These are phyloP conservation scores for Margarornis squamiger DNA, from an alignment of 2,797 vertebrate genomes.

Conservation along the genomic window DNA sequence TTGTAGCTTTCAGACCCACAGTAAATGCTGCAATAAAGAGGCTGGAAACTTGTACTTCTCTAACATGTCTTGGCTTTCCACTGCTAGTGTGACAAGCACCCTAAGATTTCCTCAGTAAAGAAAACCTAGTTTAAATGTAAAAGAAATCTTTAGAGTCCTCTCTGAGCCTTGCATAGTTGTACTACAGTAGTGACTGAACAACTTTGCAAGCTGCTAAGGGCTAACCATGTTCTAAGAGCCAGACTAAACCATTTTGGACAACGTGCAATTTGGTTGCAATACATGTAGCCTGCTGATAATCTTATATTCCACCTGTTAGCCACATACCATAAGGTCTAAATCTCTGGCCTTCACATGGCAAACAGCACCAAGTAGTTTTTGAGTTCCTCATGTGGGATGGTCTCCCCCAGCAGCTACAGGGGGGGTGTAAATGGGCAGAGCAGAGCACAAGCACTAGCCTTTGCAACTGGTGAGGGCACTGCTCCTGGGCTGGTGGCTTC, in stretches of 20 bases:
- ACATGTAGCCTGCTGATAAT: neutral
- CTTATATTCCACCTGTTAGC: neutral
- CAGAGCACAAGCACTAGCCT: neutral
- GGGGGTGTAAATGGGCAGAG: neutral
- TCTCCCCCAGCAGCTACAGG: neutral
- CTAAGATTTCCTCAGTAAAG: neutral
- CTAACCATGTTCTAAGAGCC: neutral
- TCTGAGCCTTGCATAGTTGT: neutral
- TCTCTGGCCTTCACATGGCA: neutral
- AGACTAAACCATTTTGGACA: neutral
- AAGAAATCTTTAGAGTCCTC: neutral
- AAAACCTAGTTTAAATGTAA: neutral
- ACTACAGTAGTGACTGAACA: neutral
- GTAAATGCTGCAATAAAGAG: neutral
- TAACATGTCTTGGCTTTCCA: neutral
- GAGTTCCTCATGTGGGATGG: neutral
- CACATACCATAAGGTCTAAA: neutral
- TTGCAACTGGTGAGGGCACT: fast-evolving
- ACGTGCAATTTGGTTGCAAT: neutral
- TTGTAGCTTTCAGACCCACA: neutral
- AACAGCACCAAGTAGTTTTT: neutral
- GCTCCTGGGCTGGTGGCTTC: neutral
- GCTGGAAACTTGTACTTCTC: neutral
- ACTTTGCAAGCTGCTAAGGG: neutral
- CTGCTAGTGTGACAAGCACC: neutral